Conservation (phyloP, 2,113 vertebrate species). For the Cynopterus brachyotis region DNA sequence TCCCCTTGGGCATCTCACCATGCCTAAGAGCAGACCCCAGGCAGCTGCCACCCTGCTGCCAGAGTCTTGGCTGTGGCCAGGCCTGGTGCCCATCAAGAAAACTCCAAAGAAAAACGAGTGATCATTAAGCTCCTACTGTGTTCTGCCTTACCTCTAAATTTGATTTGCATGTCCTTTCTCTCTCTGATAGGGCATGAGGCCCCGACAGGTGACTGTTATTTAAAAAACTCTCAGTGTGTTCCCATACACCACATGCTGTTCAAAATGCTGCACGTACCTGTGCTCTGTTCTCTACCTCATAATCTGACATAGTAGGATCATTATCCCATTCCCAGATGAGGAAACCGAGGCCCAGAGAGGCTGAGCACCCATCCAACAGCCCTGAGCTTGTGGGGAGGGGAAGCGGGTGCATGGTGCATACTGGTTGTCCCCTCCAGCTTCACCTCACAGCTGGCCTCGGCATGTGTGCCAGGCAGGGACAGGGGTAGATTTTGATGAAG, state of each 20-base stretch:
- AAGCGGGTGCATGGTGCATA: background rate
- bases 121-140: background rate
- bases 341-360: background rate
- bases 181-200: accelerated
- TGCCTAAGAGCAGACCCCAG: accelerated
- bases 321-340: background rate
- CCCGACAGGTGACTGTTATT: accelerated
- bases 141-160: background rate
- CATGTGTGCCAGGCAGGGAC: accelerated
- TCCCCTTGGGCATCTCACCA: accelerated
- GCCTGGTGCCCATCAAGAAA: background rate
- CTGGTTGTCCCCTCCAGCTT: background rate
- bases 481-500: background rate
- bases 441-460: accelerated
- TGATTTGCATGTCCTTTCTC: too few species aligned
- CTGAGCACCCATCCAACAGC: accelerated
- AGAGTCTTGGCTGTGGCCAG: background rate
- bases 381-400: background rate
- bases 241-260: accelerated
- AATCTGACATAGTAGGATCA: accelerated
- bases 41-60: background rate
- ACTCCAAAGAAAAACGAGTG: background rate
- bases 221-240: background rate
- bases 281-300: background rate
- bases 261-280: accelerated